phyloP scores from a whole-genome alignment of 1,140 invertebrate species.

The Helicoverpa armigera region DNA sequence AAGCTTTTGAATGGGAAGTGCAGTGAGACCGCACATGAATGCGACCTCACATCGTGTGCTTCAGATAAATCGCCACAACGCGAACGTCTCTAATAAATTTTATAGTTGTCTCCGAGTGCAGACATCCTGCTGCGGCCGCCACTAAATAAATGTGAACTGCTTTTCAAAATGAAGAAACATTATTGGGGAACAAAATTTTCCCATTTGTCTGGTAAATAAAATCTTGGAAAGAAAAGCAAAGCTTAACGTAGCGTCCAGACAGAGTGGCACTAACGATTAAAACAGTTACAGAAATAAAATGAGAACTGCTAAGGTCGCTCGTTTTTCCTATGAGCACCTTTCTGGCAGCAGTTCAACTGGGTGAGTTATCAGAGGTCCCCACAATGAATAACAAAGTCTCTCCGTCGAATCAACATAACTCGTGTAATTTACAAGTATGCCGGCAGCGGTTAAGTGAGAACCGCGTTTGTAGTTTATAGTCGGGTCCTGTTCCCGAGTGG shows the following conservation, averaged over 20 bases:
- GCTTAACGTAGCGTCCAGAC: background rate
- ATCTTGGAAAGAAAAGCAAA: no score
- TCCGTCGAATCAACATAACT: conserved; percentile 5
- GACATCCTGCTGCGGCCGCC: background rate
- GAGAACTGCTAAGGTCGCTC: no score
- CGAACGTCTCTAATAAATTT: conserved; percentile 21
- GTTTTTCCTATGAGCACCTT: background rate
- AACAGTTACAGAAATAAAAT: background rate
- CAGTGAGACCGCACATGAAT: conserved; percentile 10
- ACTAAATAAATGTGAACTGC: background rate
- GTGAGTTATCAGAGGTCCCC: conserved; percentile 1
- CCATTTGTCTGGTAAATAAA: background rate
- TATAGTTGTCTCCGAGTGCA: background rate
- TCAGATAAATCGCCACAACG: conserved; percentile 10
- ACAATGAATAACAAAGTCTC: conserved; percentile 37
- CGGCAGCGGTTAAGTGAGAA: conserved; percentile 8
- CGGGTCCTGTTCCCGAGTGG: background rate
- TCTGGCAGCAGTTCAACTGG: background rate
- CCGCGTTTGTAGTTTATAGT: conserved; percentile 37
- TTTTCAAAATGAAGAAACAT: background rate
- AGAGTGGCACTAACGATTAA: background rate
- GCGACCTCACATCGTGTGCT: conserved; percentile 5
- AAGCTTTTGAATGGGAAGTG: conserved; percentile 22
- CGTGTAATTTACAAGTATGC: background rate
- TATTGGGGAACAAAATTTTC: conserved; percentile 1